Base-by-base conservation (phyloP, 2,888 invertebrate genomes). In the Phaonia tiefii region DNA sequence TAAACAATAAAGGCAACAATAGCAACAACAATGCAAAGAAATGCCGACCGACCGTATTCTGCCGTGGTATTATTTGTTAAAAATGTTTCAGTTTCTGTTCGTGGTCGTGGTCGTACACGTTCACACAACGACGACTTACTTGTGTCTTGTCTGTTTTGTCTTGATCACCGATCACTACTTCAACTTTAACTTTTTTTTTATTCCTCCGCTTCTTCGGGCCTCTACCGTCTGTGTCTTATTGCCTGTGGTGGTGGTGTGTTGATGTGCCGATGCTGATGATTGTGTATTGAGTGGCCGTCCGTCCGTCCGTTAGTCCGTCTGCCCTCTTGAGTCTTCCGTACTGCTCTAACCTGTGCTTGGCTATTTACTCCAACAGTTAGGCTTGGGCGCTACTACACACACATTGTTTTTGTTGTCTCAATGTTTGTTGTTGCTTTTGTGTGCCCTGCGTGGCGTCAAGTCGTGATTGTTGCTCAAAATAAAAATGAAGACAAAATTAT, bases 401-500 rank as follows among this genome's bases (percentile, higher is more conserved):
- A n/a, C 8, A 31, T 31, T 31, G 31, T 31, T 31, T 3, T 31
- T 31, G 31, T 8, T 31, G 3, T 31, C 31, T 31, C 31, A 31
- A 8, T 17, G 5, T 58, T 37, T 20, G 65, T 31, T 54, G 71
- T 31, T 75, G 66, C 44, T 58, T 49, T 70, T 75, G 60, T 56
- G 22, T 80, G 69, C 77, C 81, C 60, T 82, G 60, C 63, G 78
- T 82, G 81, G 80, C 80, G 74, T 83, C 75, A 78, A 74, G 75
- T 69, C 65, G 66, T 81, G 65, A 73, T 74, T 80, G 66, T 73
- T 84, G 70, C 83, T 83, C 80, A 80, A 81, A 82, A 78, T 26
- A 81, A 76, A 83, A 84, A 84, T 83, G 81, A 84, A 85, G 81
- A 83, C 75, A 84, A 78, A 80, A 78, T 67, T 75, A 44, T 70